A percentile compares a stretch with the other conserved stretches of the same genome.
phyloP scores from a whole-genome alignment of 2,888 invertebrate genomes.

The Noctua janthe region DNA sequence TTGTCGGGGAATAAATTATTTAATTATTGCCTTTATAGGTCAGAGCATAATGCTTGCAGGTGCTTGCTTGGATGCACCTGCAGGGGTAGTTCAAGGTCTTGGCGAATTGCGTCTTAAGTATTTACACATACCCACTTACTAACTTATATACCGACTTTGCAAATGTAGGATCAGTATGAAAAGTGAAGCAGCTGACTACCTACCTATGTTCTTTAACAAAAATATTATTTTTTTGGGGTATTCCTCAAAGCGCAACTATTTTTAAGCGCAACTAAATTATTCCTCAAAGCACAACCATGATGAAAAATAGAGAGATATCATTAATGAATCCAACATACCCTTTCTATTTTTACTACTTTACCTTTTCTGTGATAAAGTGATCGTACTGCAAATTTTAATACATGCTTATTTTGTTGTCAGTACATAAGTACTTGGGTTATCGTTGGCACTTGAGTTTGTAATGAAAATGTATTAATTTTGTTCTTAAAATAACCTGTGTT shows the following conservation, averaged over 20 bases:
- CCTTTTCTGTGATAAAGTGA: background rate
- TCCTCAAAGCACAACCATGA: no score
- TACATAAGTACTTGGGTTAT: conserved; percentile 33
- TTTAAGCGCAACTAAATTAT: no score
- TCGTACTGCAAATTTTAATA: background rate
- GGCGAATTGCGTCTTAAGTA: conserved; percentile 70
- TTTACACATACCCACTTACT: conserved; percentile 30
- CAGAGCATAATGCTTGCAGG: conserved; percentile 87
- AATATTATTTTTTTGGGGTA: no score
- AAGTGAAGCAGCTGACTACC: background rate
- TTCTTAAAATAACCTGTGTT: conserved; percentile 33
- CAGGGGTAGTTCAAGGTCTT: conserved; percentile 85
- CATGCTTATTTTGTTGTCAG: conserved; percentile 12
- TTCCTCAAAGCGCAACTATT: no score
- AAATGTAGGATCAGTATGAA: conserved; percentile 29
- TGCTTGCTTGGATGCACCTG: conserved; percentile 85
- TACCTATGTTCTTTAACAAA: no score
- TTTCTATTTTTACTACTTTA: no score
- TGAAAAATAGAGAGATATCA: no score
- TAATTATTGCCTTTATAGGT: conserved; percentile 90
- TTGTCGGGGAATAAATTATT: conserved; percentile 85
- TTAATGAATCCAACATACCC: no score
- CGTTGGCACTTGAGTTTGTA: conserved; percentile 28
- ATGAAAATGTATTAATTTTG: conserved; percentile 32
- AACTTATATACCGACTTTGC: conserved; percentile 12